Evolutionary conservation across 1,140 invertebrate genomes (phyloP), one percentile per base, ranked within the genome.

Genomic region (Brachionus koreanus): DNA sequence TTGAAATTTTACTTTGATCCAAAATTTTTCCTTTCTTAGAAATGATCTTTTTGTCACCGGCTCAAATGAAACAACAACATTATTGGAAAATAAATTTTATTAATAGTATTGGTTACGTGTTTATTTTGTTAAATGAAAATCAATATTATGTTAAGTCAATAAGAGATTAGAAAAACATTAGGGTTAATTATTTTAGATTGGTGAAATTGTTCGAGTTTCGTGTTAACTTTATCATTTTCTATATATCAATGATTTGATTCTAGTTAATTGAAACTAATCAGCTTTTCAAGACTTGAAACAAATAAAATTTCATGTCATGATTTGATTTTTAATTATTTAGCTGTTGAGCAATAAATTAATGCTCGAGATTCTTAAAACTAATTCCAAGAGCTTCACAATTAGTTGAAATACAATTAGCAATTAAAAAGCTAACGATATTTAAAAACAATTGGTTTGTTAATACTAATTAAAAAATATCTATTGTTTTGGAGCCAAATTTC

Each of bases 71-170:
- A 57, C 7, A 19, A 57, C 7, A 9, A 57, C 49, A 57, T 23
- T 57, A 9, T 4, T 29, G 33, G 33, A 23, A 33, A 65, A 65
- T 65, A 65, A 35, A 46, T 12, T 35, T 12, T 33, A 13, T 39
- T 42, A 16, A 9, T 39, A 39, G 65, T 69, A 39, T 69, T 35
- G 37, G 37, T 69, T 69, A 39, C 65, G 65, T 69, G 42, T 74
- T 74, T 74, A 74, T 46, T 74, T 74, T 43, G 35, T 67, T 67
- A 35, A 67, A 67, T 37, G 23, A 25, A 74, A 74, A 43, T 25
- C 25, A 74, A 74, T 74, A 74, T 74, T 46, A 43, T 74, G 37
- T 72, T 72, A 72, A 23, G 29, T 65, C 63, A 23, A 65, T 69
- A 33, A 69, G 35, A 39, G 35, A 69, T 65, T 65, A 69, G 10